phyloP scores from a whole-genome alignment of 2,797 vertebrate species.

The Chelonia mydas region DNA sequence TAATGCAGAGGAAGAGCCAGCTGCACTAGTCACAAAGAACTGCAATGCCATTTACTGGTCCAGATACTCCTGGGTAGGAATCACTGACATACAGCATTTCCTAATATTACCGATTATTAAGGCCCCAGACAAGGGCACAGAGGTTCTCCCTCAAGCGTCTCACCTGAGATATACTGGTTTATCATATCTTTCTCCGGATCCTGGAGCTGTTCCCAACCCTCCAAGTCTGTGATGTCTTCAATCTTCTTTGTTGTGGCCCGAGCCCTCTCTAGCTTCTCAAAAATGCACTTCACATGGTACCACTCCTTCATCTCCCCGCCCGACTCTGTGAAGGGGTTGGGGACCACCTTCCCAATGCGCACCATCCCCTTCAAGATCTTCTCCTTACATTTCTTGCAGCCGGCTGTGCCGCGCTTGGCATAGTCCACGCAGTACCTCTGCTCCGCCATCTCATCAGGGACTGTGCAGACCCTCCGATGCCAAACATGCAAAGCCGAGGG shows the following conservation, averaged over 20 bases:
- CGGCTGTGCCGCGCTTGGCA: slow-evolving; percentile 94
- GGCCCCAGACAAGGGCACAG: fast-evolving
- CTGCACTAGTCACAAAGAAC: background rate
- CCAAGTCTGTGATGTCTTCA: slow-evolving; percentile 95
- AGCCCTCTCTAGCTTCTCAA: slow-evolving; percentile 95
- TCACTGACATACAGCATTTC: fast-evolving
- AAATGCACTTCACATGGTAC: slow-evolving; percentile 97
- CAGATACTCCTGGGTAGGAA: fast-evolving
- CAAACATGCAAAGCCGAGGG: background rate
- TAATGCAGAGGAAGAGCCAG: background rate
- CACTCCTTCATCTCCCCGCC: slow-evolving; percentile 99
- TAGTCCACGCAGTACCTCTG: slow-evolving; percentile 97
- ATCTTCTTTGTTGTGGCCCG: slow-evolving; percentile 97
- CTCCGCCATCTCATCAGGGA: slow-evolving; percentile 87
- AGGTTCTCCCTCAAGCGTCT: background rate
- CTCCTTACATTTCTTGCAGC: slow-evolving; percentile 99
- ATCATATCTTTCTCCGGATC: slow-evolving; percentile 93
- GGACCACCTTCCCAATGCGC: slow-evolving; percentile 95
- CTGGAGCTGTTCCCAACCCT: slow-evolving; percentile 96
- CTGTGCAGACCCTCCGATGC: slow-evolving; percentile 51
- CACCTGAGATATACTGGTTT: slow-evolving; percentile 90
- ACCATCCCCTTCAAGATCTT: slow-evolving; percentile 94
- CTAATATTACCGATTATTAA: background rate
- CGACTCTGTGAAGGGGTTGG: slow-evolving; percentile 97
- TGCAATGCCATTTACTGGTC: background rate